Base-by-base conservation (phyloP, 1,140 invertebrate species). In the Neoseiulus cucumeris region DNA sequence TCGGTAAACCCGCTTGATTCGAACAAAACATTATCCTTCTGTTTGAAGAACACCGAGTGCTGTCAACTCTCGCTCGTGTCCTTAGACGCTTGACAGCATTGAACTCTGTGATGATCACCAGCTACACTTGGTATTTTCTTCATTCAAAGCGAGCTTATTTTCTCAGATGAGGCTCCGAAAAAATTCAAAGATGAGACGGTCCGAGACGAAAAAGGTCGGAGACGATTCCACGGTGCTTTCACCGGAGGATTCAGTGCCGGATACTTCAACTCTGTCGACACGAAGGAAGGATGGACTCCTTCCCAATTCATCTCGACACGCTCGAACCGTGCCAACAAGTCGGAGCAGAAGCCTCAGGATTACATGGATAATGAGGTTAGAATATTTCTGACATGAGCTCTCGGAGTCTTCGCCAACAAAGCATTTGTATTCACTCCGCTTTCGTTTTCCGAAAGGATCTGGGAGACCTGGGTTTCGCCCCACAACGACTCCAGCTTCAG, bases 171-270 rank as follows among this genome's bases (percentile, higher is more conserved):
- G 68, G 75, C 88, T 44, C 83, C 86, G 2, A 79, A 82, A 45
- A 92, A 91, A 72, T 87, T 85, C 28, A 85, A 90, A 76, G 91
- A 97, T 72, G 89, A 96, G 76, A 83, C 87, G 71, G 93, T 87
- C 0, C 85, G 83, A 64, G 95, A 98, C 77, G 85, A 85, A 59
- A 83, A 90, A 76, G 94, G 93, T 1, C 79, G 89, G 70, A 78
- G 90, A 29, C 76, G 96, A 70, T 99, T 99, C 76, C 96, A 99
- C 79, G 96, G 96, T 42, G 95, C 95, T 0, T 99, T 99, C 74
- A 99, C 94, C 6, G 95, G 96, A 1, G 96, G 95, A 2, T 99
- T 98, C 74, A 94, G 91, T 45, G 95, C 96, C 30, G 96, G 96
- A 1, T 96, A 90, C 74, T 97, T 87, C 72, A 98, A 98, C 73